Conservation (phyloP, 2,888 invertebrate genomes). For the Calliopum simillimum region DNA sequence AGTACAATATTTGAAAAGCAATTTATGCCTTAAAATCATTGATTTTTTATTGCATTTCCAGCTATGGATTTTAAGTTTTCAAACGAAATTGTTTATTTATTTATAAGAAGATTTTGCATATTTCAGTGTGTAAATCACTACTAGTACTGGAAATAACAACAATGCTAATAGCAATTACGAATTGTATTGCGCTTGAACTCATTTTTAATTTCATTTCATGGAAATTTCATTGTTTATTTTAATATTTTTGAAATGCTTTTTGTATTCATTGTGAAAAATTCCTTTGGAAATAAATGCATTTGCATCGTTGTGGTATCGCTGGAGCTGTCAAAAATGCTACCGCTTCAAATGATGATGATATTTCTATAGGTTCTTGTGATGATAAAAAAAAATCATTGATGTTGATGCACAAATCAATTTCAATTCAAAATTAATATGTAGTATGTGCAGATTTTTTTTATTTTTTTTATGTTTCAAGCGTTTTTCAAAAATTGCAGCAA, state of each 20-base stretch:
- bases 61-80: too few relatives aligned
- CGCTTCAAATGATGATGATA: too few relatives aligned
- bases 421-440: neutral
- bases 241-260: neutral
- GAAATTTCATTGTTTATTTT: slow-evolving; percentile 11
- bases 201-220: neutral
- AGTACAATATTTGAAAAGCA: too few relatives aligned
- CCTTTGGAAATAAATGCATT: neutral
- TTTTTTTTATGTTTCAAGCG: neutral
- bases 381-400: neutral
- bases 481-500: too few relatives aligned
- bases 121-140: slow-evolving; percentile 8
- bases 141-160: neutral
- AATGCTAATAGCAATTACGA: neutral
- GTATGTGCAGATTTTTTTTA: neutral
- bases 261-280: neutral
- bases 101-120: slow-evolving; percentile 1
- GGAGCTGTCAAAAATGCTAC: too few relatives aligned
- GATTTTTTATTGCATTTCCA: too few relatives aligned
- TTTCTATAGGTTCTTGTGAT: neutral
- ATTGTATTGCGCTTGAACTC: neutral
- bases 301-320: neutral
- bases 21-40: too few relatives aligned
- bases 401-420: slow-evolving; percentile 1
- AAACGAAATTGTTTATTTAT: neutral